Base-by-base conservation (phyloP, 2,797 vertebrate genomes). In the Kryptopterus vitreolus region DNA sequence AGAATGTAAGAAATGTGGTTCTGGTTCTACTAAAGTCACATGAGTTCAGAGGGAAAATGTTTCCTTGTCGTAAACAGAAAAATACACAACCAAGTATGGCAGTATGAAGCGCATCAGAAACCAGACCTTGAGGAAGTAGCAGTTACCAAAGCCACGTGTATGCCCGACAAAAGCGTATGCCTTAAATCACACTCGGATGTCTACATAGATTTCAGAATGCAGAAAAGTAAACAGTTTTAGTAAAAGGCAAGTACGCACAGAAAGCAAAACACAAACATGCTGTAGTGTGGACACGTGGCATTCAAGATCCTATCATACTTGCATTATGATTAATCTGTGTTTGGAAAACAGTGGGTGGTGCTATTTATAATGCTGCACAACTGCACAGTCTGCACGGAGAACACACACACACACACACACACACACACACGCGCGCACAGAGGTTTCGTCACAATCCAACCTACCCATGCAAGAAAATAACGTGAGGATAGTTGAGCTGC, bases 71-170 rank as follows among this genome's bases (percentile, higher is more conserved):
- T n/a, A 52, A 58, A 69, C 8, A 31, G 24, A 50, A 69, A 58
- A 65, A n/a, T 43, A 52, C 38, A 48, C 52, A 52, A 77, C 31
- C 55, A 77, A 53, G 29, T 76, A 70, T 66, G 52, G 65, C 61
- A 53, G 29, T 12, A 57, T 46, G 52, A 74, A 62, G 48, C 26
- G 43, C 53, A 52, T 48, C 22, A 81, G 43, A n/a, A 69, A 68
- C 12, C 46, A 68, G 48, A 77, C 62, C 33, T 62, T 62, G 26
- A 59, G 61, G 63, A 62, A 77, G 55, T 48, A 53, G 74, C 16
- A 43, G 74, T 33, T 62, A 73, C 33, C 24, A 57, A 75, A 68
- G 8, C 12, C 38, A 75, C 71, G n/a, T n/a, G n/a, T n/a, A 74
- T 35, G 46, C 35, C 48, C 22, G 66, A 26, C 16, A 46, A 50